phyloP scores from a whole-genome alignment of 2,888 invertebrate genomes.

The Phortica okadai region DNA sequence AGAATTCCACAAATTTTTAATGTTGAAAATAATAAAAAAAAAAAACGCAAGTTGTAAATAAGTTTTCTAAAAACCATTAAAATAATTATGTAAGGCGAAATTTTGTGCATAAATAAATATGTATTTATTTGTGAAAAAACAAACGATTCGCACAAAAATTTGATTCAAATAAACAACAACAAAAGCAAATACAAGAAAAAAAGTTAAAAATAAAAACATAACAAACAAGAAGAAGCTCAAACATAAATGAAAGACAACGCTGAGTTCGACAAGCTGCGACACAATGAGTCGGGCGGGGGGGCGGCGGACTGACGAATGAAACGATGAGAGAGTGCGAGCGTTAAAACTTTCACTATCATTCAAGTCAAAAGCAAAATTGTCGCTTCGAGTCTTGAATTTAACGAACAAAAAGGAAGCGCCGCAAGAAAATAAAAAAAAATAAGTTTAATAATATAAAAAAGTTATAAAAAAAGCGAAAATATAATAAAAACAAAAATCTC shows the following conservation, averaged over 20 bases:
- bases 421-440: constrained; percentile 48
- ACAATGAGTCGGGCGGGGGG: background rate
- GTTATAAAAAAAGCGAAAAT: background rate
- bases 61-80: constrained; percentile 16
- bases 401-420: constrained; percentile 40
- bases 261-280: background rate
- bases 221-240: background rate
- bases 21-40: background rate
- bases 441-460: background rate
- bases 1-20: background rate
- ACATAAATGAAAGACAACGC: background rate
- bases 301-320: too few species aligned
- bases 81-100: background rate
- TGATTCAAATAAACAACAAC: background rate
- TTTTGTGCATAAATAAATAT: background rate
- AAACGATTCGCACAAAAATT: background rate
- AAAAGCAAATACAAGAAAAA: background rate
- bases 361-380: constrained; percentile 42
- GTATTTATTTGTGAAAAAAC: background rate
- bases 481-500: background rate
- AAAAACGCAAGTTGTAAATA: background rate
- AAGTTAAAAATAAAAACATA: background rate
- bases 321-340: background rate
- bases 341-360: constrained; percentile 66
- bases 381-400: constrained; percentile 47